These are phyloP conservation scores for Priocnemis perturbator DNA, from an alignment of 2,888 invertebrate genomes.

Conservation along the genomic window DNA sequence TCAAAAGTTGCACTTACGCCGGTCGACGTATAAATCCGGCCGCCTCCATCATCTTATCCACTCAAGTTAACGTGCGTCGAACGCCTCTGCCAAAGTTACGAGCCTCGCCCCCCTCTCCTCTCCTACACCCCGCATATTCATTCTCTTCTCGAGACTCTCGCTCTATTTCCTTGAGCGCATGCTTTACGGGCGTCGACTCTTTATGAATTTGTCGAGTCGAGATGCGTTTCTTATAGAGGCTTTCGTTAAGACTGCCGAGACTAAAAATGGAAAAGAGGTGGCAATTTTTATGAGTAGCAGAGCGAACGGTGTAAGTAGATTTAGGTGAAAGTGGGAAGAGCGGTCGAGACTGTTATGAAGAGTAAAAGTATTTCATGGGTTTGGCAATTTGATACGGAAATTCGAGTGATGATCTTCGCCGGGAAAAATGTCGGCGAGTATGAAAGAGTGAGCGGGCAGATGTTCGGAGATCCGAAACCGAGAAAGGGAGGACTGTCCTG, in stretches of 20 bases:
- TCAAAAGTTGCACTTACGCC: conserved; percentile 61
- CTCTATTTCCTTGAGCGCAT: conserved; percentile 38
- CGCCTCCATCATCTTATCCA: conserved; percentile 27
- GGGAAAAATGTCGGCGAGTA: neutral
- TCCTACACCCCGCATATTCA: neutral
- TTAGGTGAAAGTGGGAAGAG: no score
- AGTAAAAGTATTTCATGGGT: no score
- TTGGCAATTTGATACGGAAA: no score
- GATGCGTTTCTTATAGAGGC: conserved; percentile 39
- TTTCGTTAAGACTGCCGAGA: conserved; percentile 40
- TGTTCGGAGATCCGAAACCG: conserved; percentile 19
- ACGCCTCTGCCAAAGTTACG: conserved; percentile 48
- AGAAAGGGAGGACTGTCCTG: neutral
- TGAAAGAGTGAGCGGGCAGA: conserved; percentile 29
- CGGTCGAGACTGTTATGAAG: no score
- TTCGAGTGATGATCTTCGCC: no score
- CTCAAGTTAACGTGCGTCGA: conserved; percentile 18
- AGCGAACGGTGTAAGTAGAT: no score
- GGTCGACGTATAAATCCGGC: conserved; percentile 41
- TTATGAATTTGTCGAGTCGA: conserved; percentile 60
- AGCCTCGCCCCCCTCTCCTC: conserved; percentile 18
- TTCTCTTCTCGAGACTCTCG: neutral
- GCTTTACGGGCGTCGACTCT: conserved; percentile 47
- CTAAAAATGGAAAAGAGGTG: no score
- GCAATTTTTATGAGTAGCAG: no score